These are phyloP conservation scores for Brenthis hecate DNA, from an alignment of 2,888 invertebrate species.

Conservation along the genomic window DNA sequence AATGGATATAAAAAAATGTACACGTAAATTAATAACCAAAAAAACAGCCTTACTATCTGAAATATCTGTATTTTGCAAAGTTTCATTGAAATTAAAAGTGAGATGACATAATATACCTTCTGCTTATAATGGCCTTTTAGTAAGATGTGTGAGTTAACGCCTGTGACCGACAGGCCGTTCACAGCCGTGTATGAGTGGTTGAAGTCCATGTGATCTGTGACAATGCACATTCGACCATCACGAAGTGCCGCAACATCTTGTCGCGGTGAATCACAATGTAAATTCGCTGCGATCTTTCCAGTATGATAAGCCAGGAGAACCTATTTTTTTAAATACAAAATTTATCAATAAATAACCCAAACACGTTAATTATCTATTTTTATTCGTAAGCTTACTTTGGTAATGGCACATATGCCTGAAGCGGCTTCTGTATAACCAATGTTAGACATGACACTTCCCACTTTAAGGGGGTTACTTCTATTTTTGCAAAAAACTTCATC, in stretches of 20 bases:
- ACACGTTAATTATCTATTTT: no score
- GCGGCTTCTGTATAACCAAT: conserved; percentile 71
- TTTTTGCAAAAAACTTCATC: no score
- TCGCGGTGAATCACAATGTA: conserved; percentile 61
- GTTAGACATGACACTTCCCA: conserved; percentile 45
- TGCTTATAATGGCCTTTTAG: conserved; percentile 57
- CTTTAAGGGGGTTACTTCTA: no score
- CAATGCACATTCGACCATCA: conserved; percentile 79
- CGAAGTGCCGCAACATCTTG: conserved; percentile 73
- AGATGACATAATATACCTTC: no score
- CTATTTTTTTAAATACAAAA: conserved; percentile 48
- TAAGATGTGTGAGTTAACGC: conserved; percentile 61
- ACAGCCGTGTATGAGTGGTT: conserved; percentile 71
- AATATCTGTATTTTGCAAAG: no score
- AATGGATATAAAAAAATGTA: no score
- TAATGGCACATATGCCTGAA: conserved; percentile 79
- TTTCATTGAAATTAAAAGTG: no score
- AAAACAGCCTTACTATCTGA: no score
- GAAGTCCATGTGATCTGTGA: conserved; percentile 81
- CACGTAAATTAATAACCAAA: no score
- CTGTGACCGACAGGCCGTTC: conserved; percentile 61
- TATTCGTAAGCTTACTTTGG: conserved; percentile 67
- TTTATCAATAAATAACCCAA: neutral
- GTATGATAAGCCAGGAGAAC: conserved; percentile 45
- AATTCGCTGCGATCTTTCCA: no score